Evolutionary conservation across 2,113 vertebrate species (phyloP).

Genomic region (Saguinus midas): DNA sequence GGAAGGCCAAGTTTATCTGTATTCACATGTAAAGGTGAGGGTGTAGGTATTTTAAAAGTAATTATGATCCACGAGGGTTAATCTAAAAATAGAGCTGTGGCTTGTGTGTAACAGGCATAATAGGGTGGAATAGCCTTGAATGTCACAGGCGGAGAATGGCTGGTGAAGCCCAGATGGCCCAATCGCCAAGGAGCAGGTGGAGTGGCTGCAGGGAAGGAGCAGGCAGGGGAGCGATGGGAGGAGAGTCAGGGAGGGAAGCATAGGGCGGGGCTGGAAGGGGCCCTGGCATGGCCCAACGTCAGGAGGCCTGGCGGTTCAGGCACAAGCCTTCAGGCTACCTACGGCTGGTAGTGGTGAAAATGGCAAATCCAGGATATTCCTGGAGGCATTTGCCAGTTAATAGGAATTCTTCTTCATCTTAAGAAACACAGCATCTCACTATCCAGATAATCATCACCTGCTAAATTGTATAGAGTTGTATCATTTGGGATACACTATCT

Average conservation of each 20-base stretch:
- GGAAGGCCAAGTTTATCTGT: background rate
- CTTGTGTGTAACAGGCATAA: background rate
- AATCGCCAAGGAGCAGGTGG: background rate
- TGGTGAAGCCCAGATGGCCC: background rate
- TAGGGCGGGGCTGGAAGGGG: background rate
- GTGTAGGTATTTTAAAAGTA: background rate
- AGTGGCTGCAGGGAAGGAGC: background rate
- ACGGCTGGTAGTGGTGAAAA: background rate
- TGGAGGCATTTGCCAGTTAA: background rate
- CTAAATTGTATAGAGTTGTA: background rate
- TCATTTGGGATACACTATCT: background rate
- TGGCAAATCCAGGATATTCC: background rate
- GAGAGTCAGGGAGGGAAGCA: background rate
- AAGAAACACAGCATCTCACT: background rate
- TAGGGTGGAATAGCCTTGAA: background rate
- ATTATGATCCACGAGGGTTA: background rate
- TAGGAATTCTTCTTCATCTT: background rate
- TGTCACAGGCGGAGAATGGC: background rate
- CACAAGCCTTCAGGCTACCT: background rate
- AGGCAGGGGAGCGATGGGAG: background rate
- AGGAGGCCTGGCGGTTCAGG: background rate
- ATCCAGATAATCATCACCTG: background rate
- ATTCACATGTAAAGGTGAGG: background rate
- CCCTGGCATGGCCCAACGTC: background rate
- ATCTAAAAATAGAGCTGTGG: background rate